Base-by-base conservation (phyloP, 2,797 vertebrate species). In the Falco novaeseelandiae region DNA sequence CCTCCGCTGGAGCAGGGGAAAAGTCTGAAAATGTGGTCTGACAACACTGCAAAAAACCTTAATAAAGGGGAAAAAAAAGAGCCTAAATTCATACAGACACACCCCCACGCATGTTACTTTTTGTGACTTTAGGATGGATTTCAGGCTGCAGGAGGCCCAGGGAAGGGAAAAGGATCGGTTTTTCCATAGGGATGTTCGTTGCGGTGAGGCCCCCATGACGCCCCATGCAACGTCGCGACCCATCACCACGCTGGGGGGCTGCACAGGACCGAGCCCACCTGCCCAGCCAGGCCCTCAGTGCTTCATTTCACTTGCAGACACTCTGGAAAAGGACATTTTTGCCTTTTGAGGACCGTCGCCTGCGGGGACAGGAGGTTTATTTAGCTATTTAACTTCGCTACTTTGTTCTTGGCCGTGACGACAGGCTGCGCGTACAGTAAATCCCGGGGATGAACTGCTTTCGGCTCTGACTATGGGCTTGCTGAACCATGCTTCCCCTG, bases 401-500 rank as follows among this genome's bases (percentile, higher is more conserved):
- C 66, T 95, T 85, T 78, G 86, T n/a, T 90, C 84, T 81, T 38
- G n/a, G 73, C 3, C 3, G 4, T 51, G 72, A 71, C 8, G 29
- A 88, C 77, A 1, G 36, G 51, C 78, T 83, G 71, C 0, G 0
- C 38, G 81, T 29, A 73, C 48, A 74, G 79, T 66, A 93, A 96
- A 97, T 91, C 89, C 91, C 13, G 0, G 51, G 92, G 93, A 95
- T 83, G 54, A 96, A 94, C 63, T 52, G 82, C 90, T 90, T 72
- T 92, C 18, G 3, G 59, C 76, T 87, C 77, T 54, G 54, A 94
- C 85, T 88, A 73, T 83, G 71, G 63, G 90, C 70, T 83, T 97
- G 93, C 76, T 93, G 89, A 97, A 72, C 88, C n/a, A 5, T 87
- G 83, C 82, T 97, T 95, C 91, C 90, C 63, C 78, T 93, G 71